Evolutionary conservation across 2,888 invertebrate species (phyloP).

Genomic region (Hetaerina titia): DNA sequence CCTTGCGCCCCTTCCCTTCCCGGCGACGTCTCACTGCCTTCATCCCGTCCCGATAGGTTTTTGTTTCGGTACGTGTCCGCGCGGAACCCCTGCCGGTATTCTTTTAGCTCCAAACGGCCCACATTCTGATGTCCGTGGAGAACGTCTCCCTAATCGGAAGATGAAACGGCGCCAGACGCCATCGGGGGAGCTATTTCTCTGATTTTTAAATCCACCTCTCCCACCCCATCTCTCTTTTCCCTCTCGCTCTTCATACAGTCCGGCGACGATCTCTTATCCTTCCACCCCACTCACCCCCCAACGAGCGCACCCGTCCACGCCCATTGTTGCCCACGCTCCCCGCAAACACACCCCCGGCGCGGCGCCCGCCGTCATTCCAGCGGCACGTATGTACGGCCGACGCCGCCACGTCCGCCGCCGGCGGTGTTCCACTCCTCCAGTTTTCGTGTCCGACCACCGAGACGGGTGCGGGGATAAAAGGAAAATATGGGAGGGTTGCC

Average conservation of each 20-base stretch:
- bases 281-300: no score
- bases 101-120: neutral
- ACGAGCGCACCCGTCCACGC: no score
- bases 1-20: neutral
- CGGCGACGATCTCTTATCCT: neutral
- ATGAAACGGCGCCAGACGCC: neutral
- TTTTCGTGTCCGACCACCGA: neutral
- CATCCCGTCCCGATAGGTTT: neutral
- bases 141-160: neutral
- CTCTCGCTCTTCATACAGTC: neutral
- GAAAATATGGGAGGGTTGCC: neutral
- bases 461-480: neutral
- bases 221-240: no score
- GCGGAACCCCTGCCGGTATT: neutral
- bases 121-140: neutral
- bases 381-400: neutral
- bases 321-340: no score
- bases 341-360: neutral
- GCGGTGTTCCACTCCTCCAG: neutral
- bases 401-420: neutral
- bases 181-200: neutral
- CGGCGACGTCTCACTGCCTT: no score
- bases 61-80: neutral
- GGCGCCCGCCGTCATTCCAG: neutral
- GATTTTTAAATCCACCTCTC: no score